These are phyloP conservation scores for Cecidostiba fungosa DNA, from an alignment of 2,888 invertebrate species.

Conservation along the genomic window DNA sequence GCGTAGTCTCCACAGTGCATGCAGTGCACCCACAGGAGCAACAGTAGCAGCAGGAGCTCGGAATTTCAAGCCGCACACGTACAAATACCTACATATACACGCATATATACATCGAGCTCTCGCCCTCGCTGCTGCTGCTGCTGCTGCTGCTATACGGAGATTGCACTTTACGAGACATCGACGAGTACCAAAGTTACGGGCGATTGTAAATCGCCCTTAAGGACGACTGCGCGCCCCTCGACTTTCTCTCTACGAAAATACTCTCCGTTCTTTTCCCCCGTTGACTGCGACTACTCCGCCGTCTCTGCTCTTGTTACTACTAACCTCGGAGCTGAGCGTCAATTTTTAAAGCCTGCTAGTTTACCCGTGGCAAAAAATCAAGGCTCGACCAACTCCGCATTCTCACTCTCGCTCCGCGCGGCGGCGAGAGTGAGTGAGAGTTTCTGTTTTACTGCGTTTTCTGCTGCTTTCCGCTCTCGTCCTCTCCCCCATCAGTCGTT, in stretches of 20 bases:
- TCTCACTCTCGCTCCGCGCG: background rate
- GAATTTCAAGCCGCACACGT: constrained; percentile 48
- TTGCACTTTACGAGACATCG: constrained; percentile 65
- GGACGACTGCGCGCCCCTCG: constrained; percentile 48
- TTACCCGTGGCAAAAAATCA: constrained; percentile 5
- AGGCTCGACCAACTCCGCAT: background rate
- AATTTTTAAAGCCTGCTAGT: constrained; percentile 36
- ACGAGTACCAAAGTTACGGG: constrained; percentile 61
- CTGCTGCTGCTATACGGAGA: constrained; percentile 42
- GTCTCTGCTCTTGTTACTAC: background rate
- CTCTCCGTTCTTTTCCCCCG: constrained; percentile 30
- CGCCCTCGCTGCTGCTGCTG: too few relatives aligned
- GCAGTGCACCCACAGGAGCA: constrained; percentile 20
- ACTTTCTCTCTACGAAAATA: constrained; percentile 37
- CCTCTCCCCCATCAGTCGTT: constrained; percentile 35
- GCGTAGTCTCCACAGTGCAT: background rate
- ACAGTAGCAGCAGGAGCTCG: constrained; percentile 38
- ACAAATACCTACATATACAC: background rate
- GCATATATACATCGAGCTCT: background rate
- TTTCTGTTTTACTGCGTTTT: constrained; percentile 32
- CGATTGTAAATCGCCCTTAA: constrained; percentile 64
- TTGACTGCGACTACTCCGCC: too few relatives aligned
- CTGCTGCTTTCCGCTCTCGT: background rate
- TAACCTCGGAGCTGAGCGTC: background rate
- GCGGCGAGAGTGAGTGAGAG: background rate